Percentiles rank a stretch among this genome's conserved stretches.
Evolutionary conservation across 2,113 vertebrate genomes (phyloP).

Genomic region (Microtus oregoni): DNA sequence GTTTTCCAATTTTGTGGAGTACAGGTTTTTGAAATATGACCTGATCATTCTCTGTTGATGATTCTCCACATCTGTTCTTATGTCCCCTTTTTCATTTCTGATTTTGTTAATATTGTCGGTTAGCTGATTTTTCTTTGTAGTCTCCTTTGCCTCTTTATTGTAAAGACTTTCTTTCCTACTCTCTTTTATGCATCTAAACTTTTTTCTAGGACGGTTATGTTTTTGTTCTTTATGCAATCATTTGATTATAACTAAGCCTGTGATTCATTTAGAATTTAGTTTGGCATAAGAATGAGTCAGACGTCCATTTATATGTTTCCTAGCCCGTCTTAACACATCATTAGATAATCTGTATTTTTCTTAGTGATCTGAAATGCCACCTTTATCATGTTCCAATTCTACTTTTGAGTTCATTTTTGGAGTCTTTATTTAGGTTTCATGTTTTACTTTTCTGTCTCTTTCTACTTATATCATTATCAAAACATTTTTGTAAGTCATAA

Average conservation of each 20-base stretch:
- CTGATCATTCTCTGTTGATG: too few species aligned
- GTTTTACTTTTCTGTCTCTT: background rate
- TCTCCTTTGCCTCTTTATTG: background rate
- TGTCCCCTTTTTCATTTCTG: too few species aligned
- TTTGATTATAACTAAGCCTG: background rate
- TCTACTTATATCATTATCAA: background rate
- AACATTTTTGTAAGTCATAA: background rate
- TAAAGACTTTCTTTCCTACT: background rate
- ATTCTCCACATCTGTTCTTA: too few species aligned
- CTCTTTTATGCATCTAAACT: background rate
- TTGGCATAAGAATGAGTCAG: background rate
- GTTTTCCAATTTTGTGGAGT: too few species aligned
- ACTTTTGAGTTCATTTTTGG: background rate
- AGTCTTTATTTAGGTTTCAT: background rate
- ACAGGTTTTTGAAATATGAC: too few species aligned
- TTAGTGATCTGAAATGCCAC: background rate
- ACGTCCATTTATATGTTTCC: background rate
- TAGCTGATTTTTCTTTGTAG: background rate
- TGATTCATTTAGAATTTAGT: constrained; percentile 32
- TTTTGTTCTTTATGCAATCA: background rate
- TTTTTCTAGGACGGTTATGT: background rate
- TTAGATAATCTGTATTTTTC: background rate
- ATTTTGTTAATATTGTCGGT: too few species aligned
- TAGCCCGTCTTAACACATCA: background rate
- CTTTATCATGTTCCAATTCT: background rate